Percentiles rank a stretch among this genome's conserved stretches.
Evolutionary conservation across 2,113 vertebrate species (phyloP).

Genomic region (Tiliqua scincoides): DNA sequence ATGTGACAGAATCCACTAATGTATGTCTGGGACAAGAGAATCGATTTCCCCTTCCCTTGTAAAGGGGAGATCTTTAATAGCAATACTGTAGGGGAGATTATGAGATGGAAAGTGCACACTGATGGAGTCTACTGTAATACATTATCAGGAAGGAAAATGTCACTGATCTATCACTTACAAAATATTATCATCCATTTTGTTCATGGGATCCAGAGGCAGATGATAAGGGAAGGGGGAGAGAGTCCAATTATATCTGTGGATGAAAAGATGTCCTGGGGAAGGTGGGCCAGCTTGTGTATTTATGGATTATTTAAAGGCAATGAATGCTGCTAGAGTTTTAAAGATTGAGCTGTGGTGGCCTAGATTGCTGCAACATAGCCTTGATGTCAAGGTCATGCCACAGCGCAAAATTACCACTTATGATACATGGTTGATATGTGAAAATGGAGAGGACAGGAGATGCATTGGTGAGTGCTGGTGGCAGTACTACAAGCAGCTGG

Average conservation of each 20-base stretch:
- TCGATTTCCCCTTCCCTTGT: constrained; percentile 61
- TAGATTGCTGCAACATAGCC: constrained; percentile 36
- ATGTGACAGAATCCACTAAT: constrained; percentile 70
- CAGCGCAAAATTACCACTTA: constrained; percentile 57
- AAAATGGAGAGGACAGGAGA: constrained; percentile 68
- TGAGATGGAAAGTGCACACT: constrained; percentile 58
- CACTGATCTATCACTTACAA: constrained; percentile 56
- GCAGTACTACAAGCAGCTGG: constrained; percentile 70
- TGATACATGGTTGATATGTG: constrained; percentile 51
- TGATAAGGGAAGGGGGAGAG: constrained; percentile 28
- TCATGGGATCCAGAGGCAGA: constrained; percentile 39
- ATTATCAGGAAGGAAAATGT: constrained; percentile 51
- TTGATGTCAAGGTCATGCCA: constrained; percentile 59
- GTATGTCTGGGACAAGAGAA: constrained; percentile 69
- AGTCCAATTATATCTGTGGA: constrained; percentile 62
- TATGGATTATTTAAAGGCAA: constrained; percentile 58
- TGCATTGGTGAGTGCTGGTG: constrained; percentile 61
- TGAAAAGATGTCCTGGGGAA: constrained; percentile 50
- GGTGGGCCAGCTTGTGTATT: constrained; percentile 57
- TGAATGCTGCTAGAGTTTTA: constrained; percentile 34
- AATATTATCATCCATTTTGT: constrained; percentile 60
- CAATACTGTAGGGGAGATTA: constrained; percentile 65
- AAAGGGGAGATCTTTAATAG: constrained; percentile 61
- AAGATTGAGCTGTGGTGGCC: not conserved
- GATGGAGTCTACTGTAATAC: constrained; percentile 46